Conservation (phyloP, 1,140 invertebrate species). For the Mercenaria mercenaria region DNA sequence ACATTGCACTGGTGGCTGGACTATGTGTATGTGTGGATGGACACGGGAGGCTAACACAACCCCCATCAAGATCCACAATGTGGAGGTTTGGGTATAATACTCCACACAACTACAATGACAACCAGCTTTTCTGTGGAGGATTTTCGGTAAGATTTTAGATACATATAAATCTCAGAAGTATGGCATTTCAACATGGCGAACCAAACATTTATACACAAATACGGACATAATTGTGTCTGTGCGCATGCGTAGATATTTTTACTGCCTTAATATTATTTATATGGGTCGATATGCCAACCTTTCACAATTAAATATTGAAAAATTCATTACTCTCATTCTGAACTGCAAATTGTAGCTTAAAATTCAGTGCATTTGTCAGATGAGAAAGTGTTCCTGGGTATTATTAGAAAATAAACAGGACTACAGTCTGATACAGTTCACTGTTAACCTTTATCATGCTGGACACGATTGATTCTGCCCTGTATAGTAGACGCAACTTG, state of each 20-base stretch:
- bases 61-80: constrained; percentile 95
- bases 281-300: no score
- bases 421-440: no score
- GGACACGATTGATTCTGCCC: no score
- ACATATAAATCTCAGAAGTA: background rate
- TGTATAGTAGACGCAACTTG: no score
- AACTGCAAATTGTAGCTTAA: no score
- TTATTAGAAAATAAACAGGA: no score
- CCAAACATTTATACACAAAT: background rate
- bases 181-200: background rate
- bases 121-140: constrained; percentile 93
- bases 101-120: constrained; percentile 97
- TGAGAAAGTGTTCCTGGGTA: no score
- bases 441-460: no score
- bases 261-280: background rate
- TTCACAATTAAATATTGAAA: no score
- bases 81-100: constrained; percentile 97
- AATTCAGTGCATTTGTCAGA: no score
- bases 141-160: constrained; percentile 87
- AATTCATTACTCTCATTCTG: no score
- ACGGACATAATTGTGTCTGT: background rate
- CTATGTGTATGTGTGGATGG: constrained; percentile 85
- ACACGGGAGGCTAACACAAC: constrained; percentile 94
- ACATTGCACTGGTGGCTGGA: background rate
- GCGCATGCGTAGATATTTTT: background rate